Evolutionary conservation across 2,113 vertebrate species (phyloP), one percentile per base, ranked within the genome.

Genomic region (Crotalus tigris): DNA sequence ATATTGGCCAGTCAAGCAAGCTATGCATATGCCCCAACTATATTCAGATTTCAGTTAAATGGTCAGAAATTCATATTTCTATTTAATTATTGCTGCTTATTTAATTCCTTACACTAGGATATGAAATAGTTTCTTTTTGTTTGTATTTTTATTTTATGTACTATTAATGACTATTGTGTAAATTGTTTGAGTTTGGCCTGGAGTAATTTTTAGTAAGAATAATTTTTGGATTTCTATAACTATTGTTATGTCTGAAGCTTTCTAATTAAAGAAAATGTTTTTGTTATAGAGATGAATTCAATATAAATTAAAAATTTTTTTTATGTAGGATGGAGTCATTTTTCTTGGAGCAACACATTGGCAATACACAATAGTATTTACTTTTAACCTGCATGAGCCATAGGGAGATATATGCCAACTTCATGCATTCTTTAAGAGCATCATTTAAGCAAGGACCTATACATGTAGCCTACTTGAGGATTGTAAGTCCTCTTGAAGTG

Each of bases 41-140:
- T 11, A 6, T 57, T 46, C 33, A 88, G 3, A 8, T 81, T 92
- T 85, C 24, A 23, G 54, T 89, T 89, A 46, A 46, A 12, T 54
- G 11, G 85, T 5, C 85, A 94, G 92, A 90, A 94, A 89, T 46
- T 91, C 53, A 94, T 55, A 4, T 75, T 85, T 11, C 26, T 33
- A 23, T 58, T 85, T 91, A 49, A 57, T 51, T 46, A 39, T 8
- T 15, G n/a, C 39, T 51, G 39, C 2, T 26, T 33, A 21, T 21
- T n/a, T 12, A 94, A 92, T 85, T 53, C 17, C 90, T 8, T 86
- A 86, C 46, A 91, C 1, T 0, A 13, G 92, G 26, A 10, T 95
- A 39, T 93, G 93, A 94, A 93, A 94, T 88, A 29, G 51, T 95
- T 90, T 19, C 39, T 91, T 88, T 95, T 94, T 93, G 10, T 92